A percentile compares a stretch with the other conserved stretches of the same genome.
These are phyloP conservation scores for Trachelus troglodyta DNA, from an alignment of 2,888 invertebrate genomes.

Conservation along the genomic window DNA sequence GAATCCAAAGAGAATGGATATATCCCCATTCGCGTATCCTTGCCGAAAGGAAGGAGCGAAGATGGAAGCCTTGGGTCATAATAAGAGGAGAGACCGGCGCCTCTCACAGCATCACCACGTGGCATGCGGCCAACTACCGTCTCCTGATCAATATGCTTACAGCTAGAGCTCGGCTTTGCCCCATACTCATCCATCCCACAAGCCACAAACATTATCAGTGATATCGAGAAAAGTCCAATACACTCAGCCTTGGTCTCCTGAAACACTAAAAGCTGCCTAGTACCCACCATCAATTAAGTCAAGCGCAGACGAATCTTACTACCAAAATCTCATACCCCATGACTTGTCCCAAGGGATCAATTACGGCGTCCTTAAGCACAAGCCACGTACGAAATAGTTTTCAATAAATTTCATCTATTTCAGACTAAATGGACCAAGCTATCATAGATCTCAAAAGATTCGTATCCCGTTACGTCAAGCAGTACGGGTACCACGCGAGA, in stretches of 20 bases:
- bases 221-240: constrained; percentile 31
- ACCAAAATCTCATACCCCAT: too few relatives aligned
- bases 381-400: too few relatives aligned
- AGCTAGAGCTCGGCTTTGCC: constrained; percentile 41
- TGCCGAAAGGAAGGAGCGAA: constrained; percentile 34
- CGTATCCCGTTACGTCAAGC: too few relatives aligned
- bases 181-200: constrained; percentile 23
- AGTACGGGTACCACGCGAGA: constrained; percentile 42
- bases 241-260: too few relatives aligned
- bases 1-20: background rate
- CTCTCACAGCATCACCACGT: constrained; percentile 64
- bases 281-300: too few relatives aligned
- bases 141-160: constrained; percentile 67
- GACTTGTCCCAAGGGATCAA: too few relatives aligned
- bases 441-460: too few relatives aligned
- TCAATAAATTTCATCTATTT: too few relatives aligned
- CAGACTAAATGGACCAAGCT: too few relatives aligned
- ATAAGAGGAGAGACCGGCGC: constrained; percentile 64
- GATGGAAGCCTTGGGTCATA: constrained; percentile 65
- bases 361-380: too few relatives aligned
- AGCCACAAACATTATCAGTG: constrained; percentile 31
- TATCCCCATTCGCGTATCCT: background rate
- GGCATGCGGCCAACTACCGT: constrained; percentile 66
- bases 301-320: too few relatives aligned
- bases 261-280: too few relatives aligned